These are phyloP conservation scores for Osmerus mordax DNA, from an alignment of 2,113 vertebrate genomes.

Conservation along the genomic window DNA sequence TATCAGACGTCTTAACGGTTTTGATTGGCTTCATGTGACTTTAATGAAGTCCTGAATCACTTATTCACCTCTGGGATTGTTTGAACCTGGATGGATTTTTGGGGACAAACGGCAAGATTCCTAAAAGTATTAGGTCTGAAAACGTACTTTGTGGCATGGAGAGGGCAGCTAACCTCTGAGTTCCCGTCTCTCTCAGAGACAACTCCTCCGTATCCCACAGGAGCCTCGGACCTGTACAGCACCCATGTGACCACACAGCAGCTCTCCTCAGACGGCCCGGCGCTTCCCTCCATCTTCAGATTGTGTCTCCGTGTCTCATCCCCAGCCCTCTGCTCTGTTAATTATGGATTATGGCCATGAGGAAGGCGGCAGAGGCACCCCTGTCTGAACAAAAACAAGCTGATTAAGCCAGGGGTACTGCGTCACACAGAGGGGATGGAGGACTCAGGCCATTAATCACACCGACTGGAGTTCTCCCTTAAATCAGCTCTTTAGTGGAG, in stretches of 20 bases:
- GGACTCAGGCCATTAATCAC: conserved; percentile 20
- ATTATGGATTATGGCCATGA: conserved; percentile 57
- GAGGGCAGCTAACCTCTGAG: background rate
- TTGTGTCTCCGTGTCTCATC: conserved; percentile 27
- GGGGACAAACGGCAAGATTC: conserved; percentile 22
- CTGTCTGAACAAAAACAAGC: conserved; percentile 53
- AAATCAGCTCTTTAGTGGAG: conserved; percentile 12
- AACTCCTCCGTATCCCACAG: background rate
- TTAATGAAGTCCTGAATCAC: conserved; percentile 37
- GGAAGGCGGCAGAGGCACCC: conserved; percentile 34
- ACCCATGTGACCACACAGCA: conserved; percentile 9
- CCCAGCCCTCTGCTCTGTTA: conserved; percentile 49
- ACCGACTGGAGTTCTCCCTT: conserved; percentile 15
- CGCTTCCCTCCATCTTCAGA: background rate
- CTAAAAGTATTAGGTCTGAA: conserved; percentile 8
- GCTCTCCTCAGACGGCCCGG: background rate
- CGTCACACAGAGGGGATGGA: conserved; percentile 26
- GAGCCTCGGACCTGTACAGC: background rate
- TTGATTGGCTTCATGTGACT: conserved; percentile 47
- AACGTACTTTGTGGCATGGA: background rate
- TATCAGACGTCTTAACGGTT: conserved; percentile 35
- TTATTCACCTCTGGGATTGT: background rate
- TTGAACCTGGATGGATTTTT: background rate
- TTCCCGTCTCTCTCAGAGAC: background rate
- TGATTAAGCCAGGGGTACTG: conserved; percentile 42